Evolutionary conservation across 2,113 vertebrate genomes (phyloP), one percentile per base, ranked within the genome.

Genomic region (Hyaena hyaena): DNA sequence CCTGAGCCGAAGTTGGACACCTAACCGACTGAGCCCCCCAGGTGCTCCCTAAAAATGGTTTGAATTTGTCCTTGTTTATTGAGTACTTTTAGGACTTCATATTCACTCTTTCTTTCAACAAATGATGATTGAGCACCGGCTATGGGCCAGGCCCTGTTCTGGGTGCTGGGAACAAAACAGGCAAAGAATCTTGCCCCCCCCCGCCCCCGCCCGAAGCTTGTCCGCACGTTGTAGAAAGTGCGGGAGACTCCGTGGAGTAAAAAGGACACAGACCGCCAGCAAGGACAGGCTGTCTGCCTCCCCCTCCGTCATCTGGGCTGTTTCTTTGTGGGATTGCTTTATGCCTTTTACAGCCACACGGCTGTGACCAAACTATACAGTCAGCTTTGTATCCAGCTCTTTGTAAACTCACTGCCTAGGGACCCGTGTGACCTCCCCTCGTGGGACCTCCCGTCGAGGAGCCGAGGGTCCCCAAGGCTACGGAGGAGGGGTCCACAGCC

Each of bases 361-460:
- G 48, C 73, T 55, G 19, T 82, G 58, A 24, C 81, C 23, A 69
- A 58, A 26, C n/a, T 28, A 1, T 26, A 10, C 6, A 1, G 61
- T 61, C 77, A 58, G 48, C 2, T 19, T 10, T 31, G 16, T 43
- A 7, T 16, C 6, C 74, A 10, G 9, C 31, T 33, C 31, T 74
- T 43, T 15, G 61, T 61, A 4, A n/a, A 26, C 5, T 39, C 39
- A 10, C 31, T 35, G 24, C 48, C 10, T 10, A 6, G 76, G 65
- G 65, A 24, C 55, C 50, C 26, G 5, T 10, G 0, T 6, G 1
- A 71, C 43, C 31, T 35, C 19, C 23, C 7, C 0, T 9, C 3
- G 10, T 2, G 0, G 21, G 16, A 10, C 61, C 28, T 1, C 1
- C 39, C 39, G 39, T 39, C 39, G 39, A 3, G 39, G 39, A 39